These are phyloP conservation scores for Chrysopilus asiliformis DNA, from an alignment of 2,888 invertebrate genomes.

Conservation along the genomic window DNA sequence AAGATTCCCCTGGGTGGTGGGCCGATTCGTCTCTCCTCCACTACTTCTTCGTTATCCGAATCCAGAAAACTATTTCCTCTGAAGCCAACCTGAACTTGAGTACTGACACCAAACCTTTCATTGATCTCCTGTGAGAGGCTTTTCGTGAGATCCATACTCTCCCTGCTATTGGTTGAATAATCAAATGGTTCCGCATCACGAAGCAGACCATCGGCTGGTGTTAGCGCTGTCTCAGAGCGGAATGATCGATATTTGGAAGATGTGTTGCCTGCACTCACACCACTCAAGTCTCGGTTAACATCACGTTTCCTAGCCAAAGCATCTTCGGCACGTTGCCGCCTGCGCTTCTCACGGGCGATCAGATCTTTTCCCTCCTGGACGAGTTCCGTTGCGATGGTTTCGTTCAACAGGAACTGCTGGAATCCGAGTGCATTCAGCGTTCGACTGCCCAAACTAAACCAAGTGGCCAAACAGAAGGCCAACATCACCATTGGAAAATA, in stretches of 20 bases:
- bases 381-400: conserved; percentile 83
- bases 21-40: conserved; percentile 39
- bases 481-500: conserved; percentile 98
- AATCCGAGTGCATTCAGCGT: conserved; percentile 83
- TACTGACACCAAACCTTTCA: conserved; percentile 51
- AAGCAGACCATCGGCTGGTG: conserved; percentile 48
- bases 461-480: conserved; percentile 83
- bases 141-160: conserved; percentile 25
- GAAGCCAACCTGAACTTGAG: conserved; percentile 38
- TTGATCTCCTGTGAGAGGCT: conserved; percentile 44
- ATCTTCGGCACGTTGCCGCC: conserved; percentile 68
- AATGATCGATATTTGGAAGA: conserved; percentile 16
- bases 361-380: conserved; percentile 89
- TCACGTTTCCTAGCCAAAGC: conserved; percentile 51
- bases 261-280: conserved; percentile 22
- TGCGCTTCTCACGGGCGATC: conserved; percentile 75
- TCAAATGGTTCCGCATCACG: conserved; percentile 61
- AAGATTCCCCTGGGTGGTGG: conserved; percentile 67
- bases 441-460: conserved; percentile 84
- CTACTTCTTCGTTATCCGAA: conserved; percentile 25
- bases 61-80: conserved; percentile 28
- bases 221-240: conserved; percentile 14
- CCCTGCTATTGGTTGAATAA: conserved; percentile 40
- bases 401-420: conserved; percentile 93
- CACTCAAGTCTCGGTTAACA: conserved; percentile 27